A percentile compares a stretch with the other conserved stretches of the same genome.
Evolutionary conservation across 2,888 invertebrate species (phyloP).

Genomic region (Rhagium mordax): DNA sequence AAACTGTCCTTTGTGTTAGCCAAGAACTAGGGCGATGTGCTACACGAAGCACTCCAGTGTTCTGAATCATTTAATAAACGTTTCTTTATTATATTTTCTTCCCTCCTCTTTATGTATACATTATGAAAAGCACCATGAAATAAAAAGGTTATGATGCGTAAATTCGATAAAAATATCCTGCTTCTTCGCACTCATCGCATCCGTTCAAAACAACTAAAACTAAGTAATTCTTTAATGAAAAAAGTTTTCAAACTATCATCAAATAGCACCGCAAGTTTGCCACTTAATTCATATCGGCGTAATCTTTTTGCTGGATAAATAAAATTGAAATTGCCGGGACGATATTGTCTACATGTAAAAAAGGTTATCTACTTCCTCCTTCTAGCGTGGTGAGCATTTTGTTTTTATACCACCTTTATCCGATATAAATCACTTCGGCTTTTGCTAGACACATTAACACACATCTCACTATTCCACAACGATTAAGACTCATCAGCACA

Average conservation of each 20-base stretch:
- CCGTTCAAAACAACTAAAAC: constrained; percentile 12
- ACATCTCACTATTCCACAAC: constrained; percentile 17
- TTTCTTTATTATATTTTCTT: neutral
- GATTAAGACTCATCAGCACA: constrained; percentile 18
- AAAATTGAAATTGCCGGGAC: constrained; percentile 41
- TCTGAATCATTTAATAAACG: neutral
- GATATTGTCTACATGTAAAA: constrained; percentile 42
- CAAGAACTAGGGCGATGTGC: neutral
- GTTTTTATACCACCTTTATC: constrained; percentile 31
- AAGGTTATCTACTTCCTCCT: constrained; percentile 40
- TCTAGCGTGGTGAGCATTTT: constrained; percentile 40
- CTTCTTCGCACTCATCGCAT: neutral
- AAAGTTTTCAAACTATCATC: constrained; percentile 35
- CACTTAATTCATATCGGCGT: constrained; percentile 37
- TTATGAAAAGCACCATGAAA: constrained; percentile 11
- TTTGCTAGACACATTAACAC: constrained; percentile 16
- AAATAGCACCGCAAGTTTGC: constrained; percentile 24
- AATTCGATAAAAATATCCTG: neutral
- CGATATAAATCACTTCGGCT: constrained; percentile 37
- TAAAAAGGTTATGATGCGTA: constrained; percentile 23
- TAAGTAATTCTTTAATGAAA: constrained; percentile 40
- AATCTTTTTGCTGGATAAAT: constrained; percentile 37
- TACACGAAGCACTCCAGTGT: neutral
- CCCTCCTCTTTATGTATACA: neutral
- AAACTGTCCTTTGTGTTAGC: neutral